Percentiles rank a stretch among this genome's conserved stretches.
Evolutionary conservation across 2,888 invertebrate genomes (phyloP).

Genomic region (Aphrophora alni): DNA sequence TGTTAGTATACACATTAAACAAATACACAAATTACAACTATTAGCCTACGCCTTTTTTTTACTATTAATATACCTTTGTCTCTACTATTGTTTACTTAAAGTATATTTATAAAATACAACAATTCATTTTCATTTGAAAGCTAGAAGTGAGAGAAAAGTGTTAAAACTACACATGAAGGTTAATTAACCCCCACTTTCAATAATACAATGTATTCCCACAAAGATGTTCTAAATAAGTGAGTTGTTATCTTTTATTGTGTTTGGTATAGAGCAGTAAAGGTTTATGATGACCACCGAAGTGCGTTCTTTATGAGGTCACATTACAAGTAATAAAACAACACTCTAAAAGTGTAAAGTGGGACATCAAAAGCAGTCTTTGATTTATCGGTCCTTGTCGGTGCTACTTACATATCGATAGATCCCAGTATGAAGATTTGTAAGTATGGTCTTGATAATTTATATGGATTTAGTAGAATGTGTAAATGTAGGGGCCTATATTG

Average conservation of each 20-base stretch:
- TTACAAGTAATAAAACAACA: not conserved
- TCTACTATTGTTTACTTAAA: too few species aligned
- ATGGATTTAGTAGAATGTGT: too few species aligned
- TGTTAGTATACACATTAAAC: too few species aligned
- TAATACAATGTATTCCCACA: not conserved
- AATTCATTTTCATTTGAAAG: too few species aligned
- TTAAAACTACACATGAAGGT: too few species aligned
- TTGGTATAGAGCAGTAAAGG: not conserved
- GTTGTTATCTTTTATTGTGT: not conserved
- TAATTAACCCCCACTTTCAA: too few species aligned
- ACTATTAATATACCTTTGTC: too few species aligned
- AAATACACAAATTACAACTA: too few species aligned
- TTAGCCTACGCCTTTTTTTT: too few species aligned
- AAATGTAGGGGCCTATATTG: too few species aligned
- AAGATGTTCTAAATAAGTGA: not conserved
- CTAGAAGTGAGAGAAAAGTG: too few species aligned
- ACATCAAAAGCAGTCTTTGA: not conserved
- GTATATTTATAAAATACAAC: too few species aligned
- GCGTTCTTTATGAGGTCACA: conserved; percentile 2
- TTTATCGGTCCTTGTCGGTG: not conserved
- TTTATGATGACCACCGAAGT: not conserved
- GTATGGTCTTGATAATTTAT: not conserved
- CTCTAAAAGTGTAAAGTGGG: not conserved
- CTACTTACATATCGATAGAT: not conserved
- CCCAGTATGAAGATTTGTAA: not conserved